These are phyloP conservation scores for Notamacropus eugenii DNA, from an alignment of 2,797 vertebrate genomes.

Conservation along the genomic window DNA sequence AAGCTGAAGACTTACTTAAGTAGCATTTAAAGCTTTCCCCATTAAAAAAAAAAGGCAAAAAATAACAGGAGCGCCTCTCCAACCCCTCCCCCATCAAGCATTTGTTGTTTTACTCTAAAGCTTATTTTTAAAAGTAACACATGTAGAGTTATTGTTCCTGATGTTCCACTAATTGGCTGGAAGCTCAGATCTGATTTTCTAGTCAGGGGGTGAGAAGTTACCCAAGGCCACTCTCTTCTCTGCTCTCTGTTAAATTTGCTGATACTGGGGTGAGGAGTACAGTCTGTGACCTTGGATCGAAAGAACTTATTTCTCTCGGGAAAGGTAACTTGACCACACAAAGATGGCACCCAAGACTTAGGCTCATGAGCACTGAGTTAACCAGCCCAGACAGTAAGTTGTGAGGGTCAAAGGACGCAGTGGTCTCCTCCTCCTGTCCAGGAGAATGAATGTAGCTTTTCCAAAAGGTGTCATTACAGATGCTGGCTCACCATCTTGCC, in stretches of 20 bases:
- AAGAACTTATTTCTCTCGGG: neutral
- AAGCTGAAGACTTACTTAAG: neutral
- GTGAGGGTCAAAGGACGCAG: neutral
- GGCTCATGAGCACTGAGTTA: neutral
- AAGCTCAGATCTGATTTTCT: neutral
- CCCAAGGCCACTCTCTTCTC: neutral
- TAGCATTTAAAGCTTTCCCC: neutral
- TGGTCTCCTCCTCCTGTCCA: neutral
- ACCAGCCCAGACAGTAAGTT: neutral
- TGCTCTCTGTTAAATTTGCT: rapidly evolving
- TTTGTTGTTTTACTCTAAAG: neutral
- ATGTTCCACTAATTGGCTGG: neutral
- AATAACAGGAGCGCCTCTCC: neutral
- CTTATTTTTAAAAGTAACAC: neutral
- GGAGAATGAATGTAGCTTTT: neutral
- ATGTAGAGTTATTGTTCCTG: neutral
- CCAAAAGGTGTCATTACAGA: neutral
- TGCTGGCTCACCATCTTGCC: neutral
- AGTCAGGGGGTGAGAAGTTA: neutral
- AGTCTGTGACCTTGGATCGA: neutral
- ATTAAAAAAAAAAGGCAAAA: neutral
- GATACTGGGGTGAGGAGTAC: too few relatives aligned
- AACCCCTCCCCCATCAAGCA: neutral
- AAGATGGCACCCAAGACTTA: neutral
- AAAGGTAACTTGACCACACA: too few relatives aligned